phyloP scores from a whole-genome alignment of 92 coral and sea anemone genomes.

The Pocillopora grandis region DNA sequence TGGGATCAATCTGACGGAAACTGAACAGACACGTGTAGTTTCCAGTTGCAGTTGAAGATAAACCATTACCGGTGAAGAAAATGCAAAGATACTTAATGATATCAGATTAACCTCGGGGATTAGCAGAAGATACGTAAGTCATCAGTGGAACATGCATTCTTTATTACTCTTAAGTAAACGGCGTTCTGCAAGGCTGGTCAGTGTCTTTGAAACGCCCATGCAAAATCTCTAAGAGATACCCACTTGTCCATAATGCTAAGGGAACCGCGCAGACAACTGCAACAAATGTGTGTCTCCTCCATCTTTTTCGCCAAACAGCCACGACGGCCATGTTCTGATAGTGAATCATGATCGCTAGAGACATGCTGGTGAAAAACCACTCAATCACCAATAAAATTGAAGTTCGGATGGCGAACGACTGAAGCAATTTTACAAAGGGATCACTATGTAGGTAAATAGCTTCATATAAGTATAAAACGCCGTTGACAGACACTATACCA shows the following conservation, averaged over 20 bases:
- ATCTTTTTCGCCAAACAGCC: conserved; percentile 38
- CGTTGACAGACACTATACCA: conserved; percentile 28
- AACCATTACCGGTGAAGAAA: too few species aligned
- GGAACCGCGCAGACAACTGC: neutral
- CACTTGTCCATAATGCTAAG: neutral
- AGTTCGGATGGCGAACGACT: neutral
- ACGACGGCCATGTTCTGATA: conserved; percentile 39
- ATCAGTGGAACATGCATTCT: neutral
- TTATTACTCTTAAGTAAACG: neutral
- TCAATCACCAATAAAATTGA: conserved; percentile 19
- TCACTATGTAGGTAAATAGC: neutral
- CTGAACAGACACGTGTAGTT: too few species aligned
- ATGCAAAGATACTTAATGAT: too few species aligned
- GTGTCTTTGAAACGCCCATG: neutral
- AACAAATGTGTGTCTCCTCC: conserved; percentile 10
- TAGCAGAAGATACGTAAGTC: too few species aligned
- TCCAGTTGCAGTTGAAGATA: too few species aligned
- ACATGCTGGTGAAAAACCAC: conserved; percentile 40
- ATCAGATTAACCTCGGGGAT: too few species aligned
- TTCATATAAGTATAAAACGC: conserved; percentile 16
- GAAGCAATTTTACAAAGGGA: neutral
- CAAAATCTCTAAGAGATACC: neutral
- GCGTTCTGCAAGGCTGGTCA: neutral
- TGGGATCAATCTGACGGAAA: too few species aligned
- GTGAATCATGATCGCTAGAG: conserved; percentile 32